Base-by-base conservation (phyloP, 2,888 invertebrate species). In the Liodrosophila aerea region DNA sequence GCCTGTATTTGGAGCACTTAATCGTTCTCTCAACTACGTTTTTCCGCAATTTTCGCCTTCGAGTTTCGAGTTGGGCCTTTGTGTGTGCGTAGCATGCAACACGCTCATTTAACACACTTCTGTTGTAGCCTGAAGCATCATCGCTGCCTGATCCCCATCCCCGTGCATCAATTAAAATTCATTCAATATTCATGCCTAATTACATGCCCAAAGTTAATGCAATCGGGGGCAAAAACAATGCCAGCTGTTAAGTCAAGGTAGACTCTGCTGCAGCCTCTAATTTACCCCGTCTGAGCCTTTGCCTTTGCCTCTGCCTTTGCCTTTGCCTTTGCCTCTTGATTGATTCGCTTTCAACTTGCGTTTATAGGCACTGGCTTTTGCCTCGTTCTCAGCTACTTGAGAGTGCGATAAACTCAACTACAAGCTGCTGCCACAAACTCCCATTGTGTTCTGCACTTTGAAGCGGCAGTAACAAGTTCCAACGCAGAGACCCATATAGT, bases 161-260 rank as follows among this genome's bases (percentile, higher is more conserved):
- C 51, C 33, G 33, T 47, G 36, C 45, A 47, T 50, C 77, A 78
- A 78, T 78, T 78, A 81, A 77, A 75, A 81, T 52, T 60, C 77
- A 58, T 22, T 22, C 22, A 67, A 69, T 64, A 50, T 44, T 65
- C 54, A 64, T 57, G 78, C 78, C 75, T 70, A 81, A 81, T 78
- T 81, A 69, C 75, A 53, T 59, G 57, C 39, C 56, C 27, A 39
- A 64, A 61, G 49, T 66, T 62, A 49, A 59, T 40, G 59, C 41
- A 62, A 69, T 41, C 59, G 3, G 2, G 22, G 22, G 44, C 63
- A 59, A 63, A 58, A 33, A 30, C 29, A 44, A 16, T 27, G 41
- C 11, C 49, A 40, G 37, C 37, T 11, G n/a, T n/a, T n/a, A n/a
- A n/a, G n/a, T 22, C 22, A 22, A 4, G 22, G 3, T 5, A 4